These are phyloP conservation scores for Apeira syringaria DNA, from an alignment of 2,888 invertebrate species.

Conservation along the genomic window DNA sequence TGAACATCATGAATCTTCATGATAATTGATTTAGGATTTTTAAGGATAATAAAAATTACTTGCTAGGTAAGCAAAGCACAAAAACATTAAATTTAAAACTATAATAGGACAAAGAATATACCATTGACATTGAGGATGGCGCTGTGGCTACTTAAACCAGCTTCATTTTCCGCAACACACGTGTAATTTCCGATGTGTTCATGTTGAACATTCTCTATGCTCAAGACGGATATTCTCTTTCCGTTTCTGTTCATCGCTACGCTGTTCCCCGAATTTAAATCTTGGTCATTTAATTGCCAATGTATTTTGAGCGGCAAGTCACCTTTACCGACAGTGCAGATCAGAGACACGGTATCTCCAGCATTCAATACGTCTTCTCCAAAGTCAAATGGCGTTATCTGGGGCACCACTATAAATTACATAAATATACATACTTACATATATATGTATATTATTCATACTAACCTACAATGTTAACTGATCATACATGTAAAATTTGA, in stretches of 20 bases:
- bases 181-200: constrained; percentile 86
- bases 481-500: too few species aligned
- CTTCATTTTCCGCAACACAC: constrained; percentile 86
- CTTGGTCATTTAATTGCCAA: constrained; percentile 87
- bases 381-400: constrained; percentile 91
- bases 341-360: constrained; percentile 88
- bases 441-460: too few species aligned
- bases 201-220: constrained; percentile 84
- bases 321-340: constrained; percentile 88
- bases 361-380: constrained; percentile 89
- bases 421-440: neutral
- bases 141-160: constrained; percentile 85
- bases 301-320: constrained; percentile 87
- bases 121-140: constrained; percentile 88
- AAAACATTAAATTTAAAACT: constrained; percentile 10
- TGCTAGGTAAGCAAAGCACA: constrained; percentile 55
- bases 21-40: constrained; percentile 2
- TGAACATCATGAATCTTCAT: neutral
- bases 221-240: constrained; percentile 87
- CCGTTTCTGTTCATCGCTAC: constrained; percentile 84
- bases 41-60: constrained; percentile 27
- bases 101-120: constrained; percentile 64
- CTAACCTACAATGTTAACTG: too few species aligned
- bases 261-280: constrained; percentile 79
- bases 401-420: constrained; percentile 86